Conservation (phyloP, 2,888 invertebrate species). For the Hermaeophaga mercurialis region DNA sequence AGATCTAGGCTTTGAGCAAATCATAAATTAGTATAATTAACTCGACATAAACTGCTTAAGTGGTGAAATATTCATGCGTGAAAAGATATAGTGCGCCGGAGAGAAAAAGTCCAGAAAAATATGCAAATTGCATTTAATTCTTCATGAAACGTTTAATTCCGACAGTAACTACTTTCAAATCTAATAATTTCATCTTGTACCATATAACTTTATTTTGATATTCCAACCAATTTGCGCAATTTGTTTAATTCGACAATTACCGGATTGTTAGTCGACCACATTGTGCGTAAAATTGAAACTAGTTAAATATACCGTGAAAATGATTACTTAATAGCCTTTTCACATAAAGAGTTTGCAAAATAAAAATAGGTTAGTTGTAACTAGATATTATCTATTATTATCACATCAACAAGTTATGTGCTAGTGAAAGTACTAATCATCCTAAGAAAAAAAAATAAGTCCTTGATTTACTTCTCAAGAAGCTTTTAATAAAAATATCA, state of each 20-base stretch:
- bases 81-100: constrained; percentile 41
- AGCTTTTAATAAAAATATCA: no score
- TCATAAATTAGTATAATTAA: constrained; percentile 46
- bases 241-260: constrained; percentile 12
- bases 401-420: no score
- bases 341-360: neutral
- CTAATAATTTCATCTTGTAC: constrained; percentile 13
- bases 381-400: neutral
- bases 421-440: no score
- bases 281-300: constrained; percentile 20
- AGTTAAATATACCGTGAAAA: constrained; percentile 7
- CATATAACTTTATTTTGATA: constrained; percentile 13
- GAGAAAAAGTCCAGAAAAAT: constrained; percentile 33
- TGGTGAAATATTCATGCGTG: constrained; percentile 40
- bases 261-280: constrained; percentile 19
- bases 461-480: no score
- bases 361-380: neutral
- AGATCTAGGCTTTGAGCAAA: constrained; percentile 43
- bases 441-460: no score
- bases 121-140: constrained; percentile 36
- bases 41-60: constrained; percentile 42
- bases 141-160: constrained; percentile 33
- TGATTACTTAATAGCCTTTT: constrained; percentile 9
- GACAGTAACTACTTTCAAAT: constrained; percentile 30
- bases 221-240: constrained; percentile 7